Evolutionary conservation across 2,888 invertebrate species (phyloP).

Genomic region (Heteromurus nitidus): DNA sequence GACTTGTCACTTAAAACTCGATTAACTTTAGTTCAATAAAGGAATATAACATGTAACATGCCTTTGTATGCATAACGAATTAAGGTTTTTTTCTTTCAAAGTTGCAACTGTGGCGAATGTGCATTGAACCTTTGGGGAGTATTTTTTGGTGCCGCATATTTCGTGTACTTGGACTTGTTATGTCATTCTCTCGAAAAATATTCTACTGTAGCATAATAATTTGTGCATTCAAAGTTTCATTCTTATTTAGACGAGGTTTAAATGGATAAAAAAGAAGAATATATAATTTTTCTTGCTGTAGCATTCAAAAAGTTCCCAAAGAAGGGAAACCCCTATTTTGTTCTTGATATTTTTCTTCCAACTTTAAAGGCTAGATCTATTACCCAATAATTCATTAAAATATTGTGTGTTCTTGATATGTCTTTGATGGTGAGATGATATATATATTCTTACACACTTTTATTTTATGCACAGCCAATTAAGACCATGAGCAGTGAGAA

Average conservation of each 20-base stretch:
- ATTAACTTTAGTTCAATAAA: no score
- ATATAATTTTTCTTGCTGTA: background rate
- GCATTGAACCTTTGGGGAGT: no score
- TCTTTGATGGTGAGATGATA: background rate
- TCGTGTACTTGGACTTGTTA: background rate
- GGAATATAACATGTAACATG: no score
- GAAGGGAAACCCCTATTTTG: background rate
- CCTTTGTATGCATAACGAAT: no score
- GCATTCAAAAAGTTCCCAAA: slow-evolving; percentile 47
- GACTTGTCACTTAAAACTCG: no score
- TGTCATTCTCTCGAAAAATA: background rate
- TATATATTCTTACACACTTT: background rate
- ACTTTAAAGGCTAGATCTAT: background rate
- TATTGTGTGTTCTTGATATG: background rate
- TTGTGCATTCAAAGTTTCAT: background rate
- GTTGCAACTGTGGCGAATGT: no score
- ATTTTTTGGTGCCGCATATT: background rate
- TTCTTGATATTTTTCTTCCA: slow-evolving; percentile 5
- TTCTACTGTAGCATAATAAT: background rate
- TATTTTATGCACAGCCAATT: background rate
- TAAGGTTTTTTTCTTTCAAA: no score
- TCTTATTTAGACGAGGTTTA: no score
- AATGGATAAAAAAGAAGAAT: no score
- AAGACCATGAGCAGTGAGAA: background rate
- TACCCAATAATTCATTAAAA: slow-evolving; percentile 4